These are phyloP conservation scores for Gambusia holbrooki DNA, from an alignment of 2,113 vertebrate species.

Conservation along the genomic window DNA sequence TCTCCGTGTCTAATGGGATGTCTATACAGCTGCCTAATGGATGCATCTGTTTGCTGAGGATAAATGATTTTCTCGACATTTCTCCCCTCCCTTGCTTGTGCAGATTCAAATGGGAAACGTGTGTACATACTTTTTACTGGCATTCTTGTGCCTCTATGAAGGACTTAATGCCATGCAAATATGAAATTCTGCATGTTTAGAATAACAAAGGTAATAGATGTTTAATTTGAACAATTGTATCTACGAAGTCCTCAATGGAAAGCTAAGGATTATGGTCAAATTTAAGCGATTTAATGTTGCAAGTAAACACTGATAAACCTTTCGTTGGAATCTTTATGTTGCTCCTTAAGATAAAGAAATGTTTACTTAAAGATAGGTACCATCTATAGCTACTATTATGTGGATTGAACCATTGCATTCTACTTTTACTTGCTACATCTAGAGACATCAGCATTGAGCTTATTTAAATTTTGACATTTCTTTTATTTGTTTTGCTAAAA, in stretches of 20 bases:
- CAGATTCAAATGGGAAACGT: background rate
- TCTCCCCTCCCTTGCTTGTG: background rate
- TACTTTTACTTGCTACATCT: no score
- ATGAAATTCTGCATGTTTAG: conserved; percentile 36
- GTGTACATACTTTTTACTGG: background rate
- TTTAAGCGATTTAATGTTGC: background rate
- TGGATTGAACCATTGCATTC: no score
- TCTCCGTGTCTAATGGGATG: conserved; percentile 38
- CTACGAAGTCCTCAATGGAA: conserved; percentile 33
- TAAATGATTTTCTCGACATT: conserved; percentile 27
- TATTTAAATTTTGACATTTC: background rate
- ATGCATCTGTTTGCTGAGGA: conserved; percentile 34
- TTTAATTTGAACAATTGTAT: conserved; percentile 85
- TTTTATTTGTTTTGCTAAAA: background rate
- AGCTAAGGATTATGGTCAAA: background rate
- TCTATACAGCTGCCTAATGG: conserved; percentile 39
- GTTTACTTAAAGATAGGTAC: background rate
- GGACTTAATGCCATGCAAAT: background rate
- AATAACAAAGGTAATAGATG: conserved; percentile 78
- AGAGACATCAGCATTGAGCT: background rate
- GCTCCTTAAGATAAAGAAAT: background rate
- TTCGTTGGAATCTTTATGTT: background rate
- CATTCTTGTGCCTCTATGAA: conserved; percentile 2
- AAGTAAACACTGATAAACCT: background rate
- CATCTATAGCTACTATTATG: no score